Evolutionary conservation across 1,140 invertebrate genomes (phyloP).

Genomic region (Eubasilissa regina): DNA sequence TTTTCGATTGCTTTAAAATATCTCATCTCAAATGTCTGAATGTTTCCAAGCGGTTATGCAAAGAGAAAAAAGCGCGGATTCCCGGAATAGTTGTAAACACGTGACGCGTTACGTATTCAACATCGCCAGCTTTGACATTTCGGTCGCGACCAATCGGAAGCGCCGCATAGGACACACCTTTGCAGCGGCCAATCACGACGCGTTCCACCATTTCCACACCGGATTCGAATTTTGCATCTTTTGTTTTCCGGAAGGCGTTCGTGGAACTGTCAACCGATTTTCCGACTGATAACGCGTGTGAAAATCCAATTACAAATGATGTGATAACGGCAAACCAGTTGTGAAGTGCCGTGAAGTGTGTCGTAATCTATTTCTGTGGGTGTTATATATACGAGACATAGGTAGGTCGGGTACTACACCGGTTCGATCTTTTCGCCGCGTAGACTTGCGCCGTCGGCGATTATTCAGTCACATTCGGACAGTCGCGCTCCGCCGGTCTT

Average conservation of each 20-base stretch:
- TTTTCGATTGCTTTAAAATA: too few species aligned
- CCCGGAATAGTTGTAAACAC: background rate
- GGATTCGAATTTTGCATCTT: conserved; percentile 17
- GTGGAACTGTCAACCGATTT: conserved; percentile 18
- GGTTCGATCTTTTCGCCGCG: conserved; percentile 38
- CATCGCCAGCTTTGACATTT: conserved; percentile 39
- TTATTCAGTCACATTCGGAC: background rate
- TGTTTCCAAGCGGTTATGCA: conserved; percentile 6
- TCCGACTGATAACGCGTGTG: background rate
- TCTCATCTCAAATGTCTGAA: too few species aligned
- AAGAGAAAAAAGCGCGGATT: background rate
- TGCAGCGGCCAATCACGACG: conserved; percentile 25
- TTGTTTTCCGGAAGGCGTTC: background rate
- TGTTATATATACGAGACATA: conserved; percentile 24
- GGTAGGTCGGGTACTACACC: background rate
- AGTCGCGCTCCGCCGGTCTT: conserved; percentile 46
- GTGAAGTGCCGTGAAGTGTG: background rate
- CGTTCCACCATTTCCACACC: conserved; percentile 29
- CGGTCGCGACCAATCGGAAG: conserved; percentile 31
- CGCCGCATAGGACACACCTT: conserved; percentile 45
- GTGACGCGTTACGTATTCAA: conserved; percentile 31
- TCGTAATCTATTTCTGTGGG: conserved; percentile 6
- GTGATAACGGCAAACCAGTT: background rate
- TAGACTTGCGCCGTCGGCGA: conserved; percentile 27
- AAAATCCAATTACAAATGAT: background rate